Evolutionary conservation across 1,140 invertebrate species (phyloP).

Genomic region (Nomia melanderi): DNA sequence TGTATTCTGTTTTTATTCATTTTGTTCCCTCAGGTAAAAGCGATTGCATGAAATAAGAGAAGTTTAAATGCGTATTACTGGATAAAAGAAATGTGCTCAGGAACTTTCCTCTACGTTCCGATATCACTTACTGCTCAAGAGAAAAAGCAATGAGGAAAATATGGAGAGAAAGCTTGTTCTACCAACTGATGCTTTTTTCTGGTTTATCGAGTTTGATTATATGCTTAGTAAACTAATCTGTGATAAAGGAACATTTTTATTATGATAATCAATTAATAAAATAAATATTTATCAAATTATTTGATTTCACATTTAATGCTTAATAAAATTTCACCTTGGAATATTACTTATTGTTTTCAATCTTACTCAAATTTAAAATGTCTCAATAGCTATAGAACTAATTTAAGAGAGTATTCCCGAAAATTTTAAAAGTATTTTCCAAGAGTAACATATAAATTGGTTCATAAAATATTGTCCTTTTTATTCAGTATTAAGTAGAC

Average conservation of each 20-base stretch:
- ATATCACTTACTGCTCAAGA: background rate
- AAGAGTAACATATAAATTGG: too few relatives aligned
- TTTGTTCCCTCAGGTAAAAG: too few relatives aligned
- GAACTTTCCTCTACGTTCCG: background rate
- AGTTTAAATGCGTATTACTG: background rate
- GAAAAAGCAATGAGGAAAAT: constrained; percentile 23
- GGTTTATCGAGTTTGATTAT: constrained; percentile 32
- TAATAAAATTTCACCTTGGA: background rate
- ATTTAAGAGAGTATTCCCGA: too few relatives aligned
- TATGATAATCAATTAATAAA: too few relatives aligned
- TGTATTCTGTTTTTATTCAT: too few relatives aligned
- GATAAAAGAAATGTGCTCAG: background rate
- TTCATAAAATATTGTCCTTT: too few relatives aligned
- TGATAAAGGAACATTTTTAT: background rate
- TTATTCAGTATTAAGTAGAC: too few relatives aligned
- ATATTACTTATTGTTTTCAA: background rate
- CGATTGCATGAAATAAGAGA: too few relatives aligned
- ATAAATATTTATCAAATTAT: too few relatives aligned
- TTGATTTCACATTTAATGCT: too few relatives aligned
- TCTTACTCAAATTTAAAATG: background rate
- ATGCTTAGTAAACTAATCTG: constrained; percentile 2
- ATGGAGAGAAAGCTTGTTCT: constrained; percentile 34
- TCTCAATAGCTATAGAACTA: too few relatives aligned
- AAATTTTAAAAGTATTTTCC: too few relatives aligned
- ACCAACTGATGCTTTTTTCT: constrained; percentile 28